phyloP scores from a whole-genome alignment of 2,888 invertebrate species.

The Sarcophaga carnaria region DNA sequence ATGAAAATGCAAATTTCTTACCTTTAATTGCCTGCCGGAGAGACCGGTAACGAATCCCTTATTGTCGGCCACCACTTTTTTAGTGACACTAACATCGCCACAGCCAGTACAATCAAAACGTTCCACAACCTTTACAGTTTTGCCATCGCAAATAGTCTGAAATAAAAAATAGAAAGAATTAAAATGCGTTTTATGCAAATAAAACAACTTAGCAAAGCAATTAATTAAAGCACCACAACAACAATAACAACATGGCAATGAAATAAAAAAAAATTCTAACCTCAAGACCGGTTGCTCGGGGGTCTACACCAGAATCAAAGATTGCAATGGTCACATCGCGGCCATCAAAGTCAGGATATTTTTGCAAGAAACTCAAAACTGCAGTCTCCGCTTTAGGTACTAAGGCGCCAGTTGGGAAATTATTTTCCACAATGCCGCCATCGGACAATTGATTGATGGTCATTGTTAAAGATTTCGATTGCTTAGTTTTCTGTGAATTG shows the following conservation, averaged over 20 bases:
- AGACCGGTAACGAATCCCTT: conserved; percentile 92
- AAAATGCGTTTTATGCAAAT: no score
- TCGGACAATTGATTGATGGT: conserved; percentile 42
- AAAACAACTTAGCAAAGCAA: neutral
- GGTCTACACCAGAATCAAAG: conserved; percentile 99
- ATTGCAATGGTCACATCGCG: conserved; percentile 95
- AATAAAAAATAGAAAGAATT: conserved; percentile 48
- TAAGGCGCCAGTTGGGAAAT: conserved; percentile 92
- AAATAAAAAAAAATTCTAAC: conserved; percentile 82
- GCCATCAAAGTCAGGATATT: conserved; percentile 96
- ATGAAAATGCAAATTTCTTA: conserved; percentile 77
- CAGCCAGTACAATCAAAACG: conserved; percentile 97
- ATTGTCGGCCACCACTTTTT: conserved; percentile 85
- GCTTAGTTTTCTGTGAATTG: conserved; percentile 40
- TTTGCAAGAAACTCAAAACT: conserved; percentile 91
- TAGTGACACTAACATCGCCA: conserved; percentile 97
- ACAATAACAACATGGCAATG: conserved; percentile 13
- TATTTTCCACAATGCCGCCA: conserved; percentile 82
- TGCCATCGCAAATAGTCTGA: conserved; percentile 92
- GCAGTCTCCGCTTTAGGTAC: conserved; percentile 98
- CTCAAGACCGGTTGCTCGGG: conserved; percentile 96
- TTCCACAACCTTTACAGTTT: conserved; percentile 94
- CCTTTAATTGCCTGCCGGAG: conserved; percentile 94
- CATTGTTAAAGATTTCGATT: conserved; percentile 25
- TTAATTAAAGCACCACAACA: conserved; percentile 34